Conservation (phyloP, 2,113 vertebrate genomes). For the Mesembrinibis cayennensis region DNA sequence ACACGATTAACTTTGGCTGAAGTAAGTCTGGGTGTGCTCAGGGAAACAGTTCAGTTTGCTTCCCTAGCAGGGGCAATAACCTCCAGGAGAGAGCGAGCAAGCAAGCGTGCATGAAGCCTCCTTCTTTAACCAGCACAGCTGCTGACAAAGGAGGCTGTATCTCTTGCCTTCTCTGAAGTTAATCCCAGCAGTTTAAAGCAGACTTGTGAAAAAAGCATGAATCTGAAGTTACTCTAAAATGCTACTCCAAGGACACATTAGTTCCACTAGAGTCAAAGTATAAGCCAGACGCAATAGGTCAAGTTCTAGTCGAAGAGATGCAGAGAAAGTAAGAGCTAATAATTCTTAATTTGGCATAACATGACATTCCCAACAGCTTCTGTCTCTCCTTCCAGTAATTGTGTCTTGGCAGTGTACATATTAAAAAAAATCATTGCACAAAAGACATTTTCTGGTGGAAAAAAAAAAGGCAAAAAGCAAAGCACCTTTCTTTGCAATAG, state of each 20-base stretch:
- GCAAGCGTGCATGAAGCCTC: background rate
- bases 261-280: conserved; percentile 53
- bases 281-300: background rate
- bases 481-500: conserved; percentile 15
- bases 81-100: background rate
- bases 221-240: conserved; percentile 49
- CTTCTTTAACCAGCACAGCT: background rate
- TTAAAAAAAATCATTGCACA: background rate
- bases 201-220: background rate
- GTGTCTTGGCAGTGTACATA: background rate
- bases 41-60: background rate
- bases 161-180: conserved; percentile 42
- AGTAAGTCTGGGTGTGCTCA: background rate
- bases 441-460: background rate
- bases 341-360: conserved; percentile 60
- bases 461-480: background rate
- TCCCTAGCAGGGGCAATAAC: background rate
- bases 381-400: conserved; percentile 19
- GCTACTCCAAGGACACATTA: conserved; percentile 54
- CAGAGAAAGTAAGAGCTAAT: conserved; percentile 51
- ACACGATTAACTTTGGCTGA: background rate
- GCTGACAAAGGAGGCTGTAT: conserved; percentile 29
- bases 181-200: conserved; percentile 47
- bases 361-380: conserved; percentile 31
- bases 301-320: conserved; percentile 2